Percentiles rank a stretch among this genome's conserved stretches.
Conservation (phyloP, 2,113 vertebrate species). For the Regulus satrapa region DNA sequence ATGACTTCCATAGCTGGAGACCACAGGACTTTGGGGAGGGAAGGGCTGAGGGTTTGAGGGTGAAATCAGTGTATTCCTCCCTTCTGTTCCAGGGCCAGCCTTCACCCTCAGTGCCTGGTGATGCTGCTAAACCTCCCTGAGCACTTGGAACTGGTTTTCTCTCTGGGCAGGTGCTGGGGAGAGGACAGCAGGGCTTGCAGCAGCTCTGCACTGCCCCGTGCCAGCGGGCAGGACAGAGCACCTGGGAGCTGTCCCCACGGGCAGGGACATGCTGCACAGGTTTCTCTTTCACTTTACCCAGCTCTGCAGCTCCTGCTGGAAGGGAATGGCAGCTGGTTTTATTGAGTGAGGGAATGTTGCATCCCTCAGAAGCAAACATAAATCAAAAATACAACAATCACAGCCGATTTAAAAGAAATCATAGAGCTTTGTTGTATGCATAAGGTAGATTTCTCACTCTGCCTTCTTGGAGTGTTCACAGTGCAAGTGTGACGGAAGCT, state of each 20-base stretch:
- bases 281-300: not conserved
- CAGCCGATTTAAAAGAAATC: not conserved
- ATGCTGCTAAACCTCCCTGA: not conserved
- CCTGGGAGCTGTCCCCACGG: not conserved
- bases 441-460: not conserved
- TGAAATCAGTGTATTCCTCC: not conserved
- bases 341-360: not conserved
- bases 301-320: not conserved
- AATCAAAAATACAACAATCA: not conserved
- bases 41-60: not conserved
- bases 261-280: not conserved
- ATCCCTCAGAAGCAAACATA: not conserved
- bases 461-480: not conserved
- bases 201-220: not conserved
- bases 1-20: not conserved
- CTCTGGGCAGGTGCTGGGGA: not conserved
- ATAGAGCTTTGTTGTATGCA: not conserved
- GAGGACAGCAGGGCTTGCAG: not conserved
- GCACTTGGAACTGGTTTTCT: not conserved
- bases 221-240: accelerated
- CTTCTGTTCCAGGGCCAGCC: not conserved
- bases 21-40: not conserved
- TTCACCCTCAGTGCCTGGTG: not conserved
- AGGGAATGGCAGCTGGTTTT: not conserved
- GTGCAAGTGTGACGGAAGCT: not conserved